A percentile compares a stretch with the other conserved stretches of the same genome.
These are phyloP conservation scores for Eremophila alpestris DNA, from an alignment of 2,797 vertebrate genomes.

Conservation along the genomic window DNA sequence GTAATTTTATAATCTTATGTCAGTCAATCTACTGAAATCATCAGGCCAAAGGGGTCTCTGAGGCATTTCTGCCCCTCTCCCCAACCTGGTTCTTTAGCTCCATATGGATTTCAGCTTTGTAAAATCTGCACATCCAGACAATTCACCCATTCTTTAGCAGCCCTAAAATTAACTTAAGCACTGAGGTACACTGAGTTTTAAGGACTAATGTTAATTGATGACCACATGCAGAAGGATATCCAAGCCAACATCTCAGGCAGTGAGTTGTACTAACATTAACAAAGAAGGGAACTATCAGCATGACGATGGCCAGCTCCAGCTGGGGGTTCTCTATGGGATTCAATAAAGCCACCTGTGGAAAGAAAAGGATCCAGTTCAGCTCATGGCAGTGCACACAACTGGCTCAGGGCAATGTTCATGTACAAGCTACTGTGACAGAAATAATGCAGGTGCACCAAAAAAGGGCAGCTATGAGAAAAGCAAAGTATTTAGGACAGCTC, in stretches of 20 bases:
- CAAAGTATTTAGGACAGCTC: not conserved
- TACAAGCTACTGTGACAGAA: not conserved
- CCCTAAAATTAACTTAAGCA: not conserved
- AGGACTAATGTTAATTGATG: not conserved
- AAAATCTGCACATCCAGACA: not conserved
- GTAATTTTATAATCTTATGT: not conserved
- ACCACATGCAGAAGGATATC: not conserved
- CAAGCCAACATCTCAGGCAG: not conserved
- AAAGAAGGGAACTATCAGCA: slow-evolving; percentile 99
- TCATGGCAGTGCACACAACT: not conserved
- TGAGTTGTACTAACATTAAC: slow-evolving; percentile 89
- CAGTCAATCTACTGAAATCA: not conserved
- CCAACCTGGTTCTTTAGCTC: not conserved
- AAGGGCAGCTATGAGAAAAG: slow-evolving; percentile 16
- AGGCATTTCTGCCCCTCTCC: not conserved
- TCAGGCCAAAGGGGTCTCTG: not conserved
- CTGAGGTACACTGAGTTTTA: not conserved
- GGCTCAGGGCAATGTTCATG: not conserved
- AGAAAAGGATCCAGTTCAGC: slow-evolving; percentile 57
- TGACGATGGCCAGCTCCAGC: slow-evolving; percentile 95
- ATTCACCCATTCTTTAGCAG: not conserved
- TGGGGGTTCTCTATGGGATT: slow-evolving; percentile 92
- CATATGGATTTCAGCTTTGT: not conserved
- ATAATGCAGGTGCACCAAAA: not conserved
- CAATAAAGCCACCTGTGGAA: slow-evolving; percentile 87